Evolutionary conservation across 2,888 invertebrate genomes (phyloP), one percentile per base, ranked within the genome.

Genomic region (Lasioglossum oenotherae): DNA sequence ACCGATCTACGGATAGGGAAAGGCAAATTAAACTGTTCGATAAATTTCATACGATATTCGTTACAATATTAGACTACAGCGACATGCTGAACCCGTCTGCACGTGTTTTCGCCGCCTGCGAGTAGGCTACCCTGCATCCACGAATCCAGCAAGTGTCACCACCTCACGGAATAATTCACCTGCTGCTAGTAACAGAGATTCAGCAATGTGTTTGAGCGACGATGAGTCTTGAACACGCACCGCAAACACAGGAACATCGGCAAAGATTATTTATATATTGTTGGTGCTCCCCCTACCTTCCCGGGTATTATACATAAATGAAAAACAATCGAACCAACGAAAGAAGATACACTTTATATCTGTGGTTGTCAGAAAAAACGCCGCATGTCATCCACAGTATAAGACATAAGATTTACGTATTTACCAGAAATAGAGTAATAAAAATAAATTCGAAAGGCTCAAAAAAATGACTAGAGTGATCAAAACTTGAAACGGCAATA

Each of bases 121-220:
- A 8, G 16, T 82, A 88, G 84, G 86, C 80, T 80, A 82, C 88
- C 79, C 60, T 49, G 35, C 57, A 44, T 31, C 78, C 77, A 41
- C 14, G 44, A 35, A 73, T 90, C 91, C 89, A 87, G 85, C 92
- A 92, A 91, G 92, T 92, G 91, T 90, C 88, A 92, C 91, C 92
- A 92, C 88, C 92, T 92, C 85, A 89, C 90, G 92, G 92, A 88
- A 86, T 77, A 78, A 81, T 85, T 77, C 81, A 84, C 81, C 46
- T 85, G 80, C 74, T 88, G 79, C 75, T 71, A 71, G 78, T 67
- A 53, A 69, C 46, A 74, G 74, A 41, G 53, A 53, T 41, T 67
- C 87, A 90, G 86, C 81, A 38, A 84, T 74, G 90, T 90, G 89
- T 67, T 60, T 3, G 78, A 67, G 35, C 14, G 14, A 27, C 60